Conservation (phyloP, 2,113 vertebrate genomes). For the Zosterops hypoxanthus region DNA sequence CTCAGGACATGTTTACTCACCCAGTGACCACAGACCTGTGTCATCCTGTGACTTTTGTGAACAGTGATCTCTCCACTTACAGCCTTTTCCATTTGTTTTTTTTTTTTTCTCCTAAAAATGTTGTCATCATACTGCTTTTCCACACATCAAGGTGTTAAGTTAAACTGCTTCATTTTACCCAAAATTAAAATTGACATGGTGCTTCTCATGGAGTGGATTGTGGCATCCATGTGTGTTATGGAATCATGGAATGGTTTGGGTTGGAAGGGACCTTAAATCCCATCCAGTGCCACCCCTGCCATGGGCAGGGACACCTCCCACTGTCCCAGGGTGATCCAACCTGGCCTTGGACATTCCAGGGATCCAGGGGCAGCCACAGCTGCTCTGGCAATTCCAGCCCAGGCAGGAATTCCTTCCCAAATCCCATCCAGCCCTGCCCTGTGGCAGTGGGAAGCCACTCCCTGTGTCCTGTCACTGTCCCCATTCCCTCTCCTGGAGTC, state of each 20-base stretch:
- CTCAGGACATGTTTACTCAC: not conserved
- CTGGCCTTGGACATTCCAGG: not conserved
- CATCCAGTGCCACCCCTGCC: fast-evolving
- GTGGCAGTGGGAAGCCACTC: not conserved
- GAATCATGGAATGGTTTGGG: not conserved
- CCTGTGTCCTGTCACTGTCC: not conserved
- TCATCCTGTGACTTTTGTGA: not conserved
- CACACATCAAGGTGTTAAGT: not conserved
- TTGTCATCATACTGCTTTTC: not conserved
- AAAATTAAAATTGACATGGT: not conserved
- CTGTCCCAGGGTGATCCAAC: fast-evolving
- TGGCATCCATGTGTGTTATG: not conserved
- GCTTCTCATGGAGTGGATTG: not conserved
- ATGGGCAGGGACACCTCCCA: not conserved
- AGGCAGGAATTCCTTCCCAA: not conserved
- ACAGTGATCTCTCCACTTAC: not conserved
- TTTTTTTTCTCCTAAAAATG: too few species aligned
- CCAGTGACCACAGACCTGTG: not conserved
- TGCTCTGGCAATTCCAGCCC: not conserved
- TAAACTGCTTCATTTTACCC: not conserved
- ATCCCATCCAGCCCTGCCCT: not conserved
- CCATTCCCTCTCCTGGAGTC: not conserved
- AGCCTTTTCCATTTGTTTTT: not conserved
- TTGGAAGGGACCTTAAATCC: fast-evolving
- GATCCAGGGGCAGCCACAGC: not conserved